Conservation (phyloP, 23 tunicate species). For the Halocynthia aurantium region DNA sequence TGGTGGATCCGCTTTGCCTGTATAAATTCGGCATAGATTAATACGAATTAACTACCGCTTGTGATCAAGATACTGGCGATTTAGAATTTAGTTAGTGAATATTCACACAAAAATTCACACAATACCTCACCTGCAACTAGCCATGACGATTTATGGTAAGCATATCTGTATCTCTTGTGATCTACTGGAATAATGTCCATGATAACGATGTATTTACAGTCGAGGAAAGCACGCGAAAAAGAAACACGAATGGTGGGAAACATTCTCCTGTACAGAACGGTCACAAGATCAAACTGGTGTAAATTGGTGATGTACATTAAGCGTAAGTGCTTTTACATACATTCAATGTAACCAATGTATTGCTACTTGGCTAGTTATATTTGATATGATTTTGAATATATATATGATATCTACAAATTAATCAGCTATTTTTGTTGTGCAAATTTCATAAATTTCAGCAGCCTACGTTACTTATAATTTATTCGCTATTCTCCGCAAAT, state of each 20-base stretch:
- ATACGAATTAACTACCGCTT: background rate
- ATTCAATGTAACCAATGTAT: too few species aligned
- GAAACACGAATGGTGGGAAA: constrained; percentile 95
- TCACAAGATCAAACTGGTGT: too few species aligned
- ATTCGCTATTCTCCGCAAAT: too few species aligned
- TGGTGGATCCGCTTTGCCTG: constrained; percentile 95
- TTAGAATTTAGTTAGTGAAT: background rate
- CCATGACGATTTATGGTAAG: constrained; percentile 93
- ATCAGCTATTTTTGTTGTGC: too few species aligned
- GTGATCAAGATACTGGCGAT: background rate
- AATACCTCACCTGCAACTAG: constrained; percentile 71
- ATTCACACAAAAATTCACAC: background rate
- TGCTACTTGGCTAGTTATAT: too few species aligned
- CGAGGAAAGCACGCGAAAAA: constrained; percentile 36
- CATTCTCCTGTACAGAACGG: constrained; percentile 55
- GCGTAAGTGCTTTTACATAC: too few species aligned
- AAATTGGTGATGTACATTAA: too few species aligned
- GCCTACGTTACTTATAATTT: too few species aligned
- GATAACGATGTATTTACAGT: constrained; percentile 65
- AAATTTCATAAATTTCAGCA: too few species aligned
- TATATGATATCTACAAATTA: too few species aligned
- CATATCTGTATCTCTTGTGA: constrained; percentile 87
- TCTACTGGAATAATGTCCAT: constrained; percentile 97
- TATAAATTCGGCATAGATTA: background rate
- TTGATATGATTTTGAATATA: too few species aligned